Evolutionary conservation across 2,113 vertebrate species (phyloP), one percentile per base, ranked within the genome.

Genomic region (Pteruthius melanotis): DNA sequence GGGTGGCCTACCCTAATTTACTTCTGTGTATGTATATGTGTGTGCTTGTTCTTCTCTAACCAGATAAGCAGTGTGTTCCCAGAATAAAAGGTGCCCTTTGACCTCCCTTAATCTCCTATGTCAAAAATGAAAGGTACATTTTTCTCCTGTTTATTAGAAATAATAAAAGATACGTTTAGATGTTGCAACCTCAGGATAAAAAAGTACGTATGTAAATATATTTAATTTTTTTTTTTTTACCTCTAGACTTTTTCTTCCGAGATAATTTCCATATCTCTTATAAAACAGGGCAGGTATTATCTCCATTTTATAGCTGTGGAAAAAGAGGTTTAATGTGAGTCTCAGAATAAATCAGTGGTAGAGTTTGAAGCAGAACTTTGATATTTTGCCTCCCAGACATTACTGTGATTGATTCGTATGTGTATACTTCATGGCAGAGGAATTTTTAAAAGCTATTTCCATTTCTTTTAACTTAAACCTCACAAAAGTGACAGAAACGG

Each of bases 341-440:
- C 54, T 82, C 56, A 37, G 63, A 91, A 82, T 79, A 88, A 87
- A 57, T 42, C 45, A 87, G 21, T 79, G 45, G 28, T 65, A 54
- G 64, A 68, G 8, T 69, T 79, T 57, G 50, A 82, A 95, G 63
- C 15, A 63, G 70, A 87, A 83, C 66, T 95, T 82, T 79, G 74
- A 82, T 93, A 80, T 89, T 87, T 88, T 90, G 80, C 72, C 85
- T 92, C 85, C 72, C 79, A 77, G 95, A 87, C 42, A 74, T 91
- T 52, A 70, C 68, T 60, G 26, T 83, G 70, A 93, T 94, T 83
- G 89, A 92, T 87, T 91, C 37, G 20, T 77, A 59, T 63, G 47
- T 79, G 37, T 53, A 26, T 77, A 37, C 33, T 93, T 94, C 42
- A 42, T 78, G 81, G 30, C 52, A 95, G 45, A 83, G 15, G 45